Evolutionary conservation across 30 jellyfish, hydroid and myxozoan species (phyloP).

Genomic region (Sanderia malayensis): DNA sequence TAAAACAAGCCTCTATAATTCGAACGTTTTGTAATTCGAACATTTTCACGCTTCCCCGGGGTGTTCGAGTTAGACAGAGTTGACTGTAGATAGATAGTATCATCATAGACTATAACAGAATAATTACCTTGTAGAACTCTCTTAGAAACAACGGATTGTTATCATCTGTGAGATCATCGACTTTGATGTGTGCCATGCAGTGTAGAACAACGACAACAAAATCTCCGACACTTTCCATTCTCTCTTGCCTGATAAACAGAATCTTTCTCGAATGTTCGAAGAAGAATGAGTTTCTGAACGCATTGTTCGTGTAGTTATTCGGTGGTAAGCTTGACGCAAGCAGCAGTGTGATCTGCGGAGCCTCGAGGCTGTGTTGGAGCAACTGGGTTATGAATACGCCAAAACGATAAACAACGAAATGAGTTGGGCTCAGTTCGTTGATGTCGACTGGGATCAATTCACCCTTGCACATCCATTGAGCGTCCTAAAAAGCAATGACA

Average conservation of each 20-base stretch:
- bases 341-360: slow-evolving; percentile 90
- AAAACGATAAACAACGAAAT: slow-evolving; percentile 89
- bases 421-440: slow-evolving; percentile 95
- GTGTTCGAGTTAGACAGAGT: too few relatives aligned
- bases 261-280: slow-evolving; percentile 88
- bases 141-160: slow-evolving; percentile 77
- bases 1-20: too few relatives aligned
- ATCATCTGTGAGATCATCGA: slow-evolving; percentile 84
- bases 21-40: too few relatives aligned
- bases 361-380: slow-evolving; percentile 70
- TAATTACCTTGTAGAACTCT: slow-evolving; percentile 96
- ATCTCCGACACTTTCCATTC: slow-evolving; percentile 97
- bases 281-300: slow-evolving; percentile 95
- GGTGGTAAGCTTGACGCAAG: slow-evolving; percentile 93
- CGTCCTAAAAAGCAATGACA: too few relatives aligned
- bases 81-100: too few relatives aligned
- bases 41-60: too few relatives aligned
- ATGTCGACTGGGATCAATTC: slow-evolving; percentile 93
- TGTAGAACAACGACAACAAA: slow-evolving; percentile 89
- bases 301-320: slow-evolving; percentile 87
- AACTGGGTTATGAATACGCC: slow-evolving; percentile 90
- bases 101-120: too few relatives aligned
- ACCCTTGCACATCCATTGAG: slow-evolving; percentile 96
- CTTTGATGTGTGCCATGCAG: slow-evolving; percentile 93
- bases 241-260: slow-evolving; percentile 84